phyloP scores from a whole-genome alignment of 2,888 invertebrate species.

The Drosophila nigritarsus region DNA sequence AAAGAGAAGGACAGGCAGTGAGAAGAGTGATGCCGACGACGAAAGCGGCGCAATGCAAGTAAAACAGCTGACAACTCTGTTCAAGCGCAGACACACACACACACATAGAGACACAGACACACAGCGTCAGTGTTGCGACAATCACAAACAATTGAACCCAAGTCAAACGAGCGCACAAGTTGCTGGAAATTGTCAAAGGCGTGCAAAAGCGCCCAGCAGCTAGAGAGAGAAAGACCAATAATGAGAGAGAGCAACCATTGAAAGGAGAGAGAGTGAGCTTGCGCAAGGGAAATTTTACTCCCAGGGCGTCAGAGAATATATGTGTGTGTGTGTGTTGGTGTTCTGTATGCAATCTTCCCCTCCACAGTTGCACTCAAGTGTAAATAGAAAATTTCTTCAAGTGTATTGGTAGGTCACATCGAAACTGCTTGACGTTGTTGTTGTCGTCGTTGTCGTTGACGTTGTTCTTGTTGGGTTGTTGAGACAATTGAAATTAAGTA shows the following conservation, averaged over 20 bases:
- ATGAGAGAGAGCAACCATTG: constrained; percentile 13
- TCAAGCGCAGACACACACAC: constrained; percentile 29
- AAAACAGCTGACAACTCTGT: constrained; percentile 79
- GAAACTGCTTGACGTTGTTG: constrained; percentile 58
- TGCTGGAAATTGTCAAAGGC: constrained; percentile 81
- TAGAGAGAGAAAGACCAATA: constrained; percentile 19
- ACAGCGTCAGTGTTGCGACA: constrained; percentile 57
- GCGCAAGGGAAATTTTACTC: constrained; percentile 67
- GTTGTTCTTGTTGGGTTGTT: constrained; percentile 59
- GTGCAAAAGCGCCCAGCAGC: constrained; percentile 58
- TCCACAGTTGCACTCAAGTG: constrained; percentile 71
- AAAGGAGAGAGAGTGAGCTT: constrained; percentile 11
- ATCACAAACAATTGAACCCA: constrained; percentile 81
- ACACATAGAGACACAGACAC: constrained; percentile 18
- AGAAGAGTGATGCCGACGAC: neutral
- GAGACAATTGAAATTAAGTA: constrained; percentile 81
- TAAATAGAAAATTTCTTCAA: constrained; percentile 78
- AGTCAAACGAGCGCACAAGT: constrained; percentile 82
- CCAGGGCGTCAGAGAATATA: constrained; percentile 23
- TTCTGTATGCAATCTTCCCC: constrained; percentile 46
- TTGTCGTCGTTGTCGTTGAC: constrained; percentile 24
- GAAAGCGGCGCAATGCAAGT: constrained; percentile 57
- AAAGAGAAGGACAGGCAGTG: constrained; percentile 16
- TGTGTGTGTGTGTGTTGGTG: neutral
- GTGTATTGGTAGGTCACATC: constrained; percentile 80